Base-by-base conservation (phyloP, 2,888 invertebrate genomes). In the Thalpophila matura region DNA sequence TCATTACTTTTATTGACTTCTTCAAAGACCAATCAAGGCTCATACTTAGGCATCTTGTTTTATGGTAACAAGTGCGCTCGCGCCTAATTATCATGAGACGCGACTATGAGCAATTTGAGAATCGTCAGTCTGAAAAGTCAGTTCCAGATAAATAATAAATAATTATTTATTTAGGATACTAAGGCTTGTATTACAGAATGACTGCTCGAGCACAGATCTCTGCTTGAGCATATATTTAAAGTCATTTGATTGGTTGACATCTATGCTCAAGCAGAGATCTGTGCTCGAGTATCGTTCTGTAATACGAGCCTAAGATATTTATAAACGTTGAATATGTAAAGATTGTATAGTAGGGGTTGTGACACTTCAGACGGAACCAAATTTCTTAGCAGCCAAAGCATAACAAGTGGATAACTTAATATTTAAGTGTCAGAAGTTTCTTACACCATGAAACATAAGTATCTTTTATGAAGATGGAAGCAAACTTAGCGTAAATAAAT, bases 341-440 rank as follows among this genome's bases (percentile, higher is more conserved):
- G 6, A 10, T 14, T 12, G 27, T 3, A 12, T 74, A 26, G 72
- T 72, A 74, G 43, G 50, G 42, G 60, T 20, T 22, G 3, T 31
- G 5, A 45, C 43, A 42, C 31, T 37, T 47, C 55, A 63, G 55
- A 49, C 33, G 50, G 50, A 57, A 71, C 53, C 18, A 53, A 72
- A 74, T 60, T 60, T 55, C 68, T 63, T 24, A 57, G 55, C 63
- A 56, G 46, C 35, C 50, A 42, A 62, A 63, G 55, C 59, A 54
- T 63, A 73, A 73, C 68, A 74, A 60, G 47, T 60, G 56, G 49
- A 61, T 63, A 73, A 60, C 77, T 73, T 77, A 49, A 58, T 55
- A 46, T 72, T 77, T 60, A 50, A 60, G 47, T 55, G 59, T 55
- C 68, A 57, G 42, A 67, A 57, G 56, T 72, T 62, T 51, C 47